These are phyloP conservation scores for Pinctada fucata DNA, from an alignment of 2,888 invertebrate genomes.

Conservation along the genomic window DNA sequence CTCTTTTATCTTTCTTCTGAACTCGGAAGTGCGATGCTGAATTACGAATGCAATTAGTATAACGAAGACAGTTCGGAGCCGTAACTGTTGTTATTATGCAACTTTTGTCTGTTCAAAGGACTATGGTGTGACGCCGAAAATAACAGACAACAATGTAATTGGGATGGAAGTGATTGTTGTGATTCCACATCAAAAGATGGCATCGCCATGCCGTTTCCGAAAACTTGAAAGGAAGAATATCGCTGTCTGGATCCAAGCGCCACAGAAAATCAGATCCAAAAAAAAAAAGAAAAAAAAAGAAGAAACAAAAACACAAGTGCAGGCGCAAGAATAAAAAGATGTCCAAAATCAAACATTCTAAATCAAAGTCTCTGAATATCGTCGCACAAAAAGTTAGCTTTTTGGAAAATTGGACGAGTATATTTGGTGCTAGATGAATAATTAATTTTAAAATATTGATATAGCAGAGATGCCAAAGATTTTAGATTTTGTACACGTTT, in stretches of 20 bases:
- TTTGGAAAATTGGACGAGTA: background rate
- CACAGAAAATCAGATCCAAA: constrained; percentile 51
- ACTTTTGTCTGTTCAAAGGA: no score
- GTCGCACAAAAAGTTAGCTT: background rate
- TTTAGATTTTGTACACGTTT: no score
- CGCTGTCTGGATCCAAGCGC: constrained; percentile 66
- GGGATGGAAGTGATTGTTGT: constrained; percentile 73
- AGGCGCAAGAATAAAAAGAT: background rate
- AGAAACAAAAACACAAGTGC: background rate
- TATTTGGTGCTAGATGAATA: background rate
- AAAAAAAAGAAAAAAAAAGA: constrained; percentile 6
- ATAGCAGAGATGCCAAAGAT: background rate
- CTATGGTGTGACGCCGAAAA: constrained; percentile 68
- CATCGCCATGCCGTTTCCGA: constrained; percentile 53
- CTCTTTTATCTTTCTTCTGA: no score
- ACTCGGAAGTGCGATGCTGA: no score
- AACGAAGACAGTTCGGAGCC: no score
- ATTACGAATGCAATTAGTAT: no score
- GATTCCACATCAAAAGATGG: constrained; percentile 60
- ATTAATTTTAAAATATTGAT: no score
- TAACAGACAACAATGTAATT: constrained; percentile 64
- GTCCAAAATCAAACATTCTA: background rate
- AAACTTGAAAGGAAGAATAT: constrained; percentile 55
- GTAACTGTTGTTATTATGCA: no score
- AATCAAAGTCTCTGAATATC: no score